phyloP scores from a whole-genome alignment of 1,140 invertebrate genomes.

The Drosophila orena region DNA sequence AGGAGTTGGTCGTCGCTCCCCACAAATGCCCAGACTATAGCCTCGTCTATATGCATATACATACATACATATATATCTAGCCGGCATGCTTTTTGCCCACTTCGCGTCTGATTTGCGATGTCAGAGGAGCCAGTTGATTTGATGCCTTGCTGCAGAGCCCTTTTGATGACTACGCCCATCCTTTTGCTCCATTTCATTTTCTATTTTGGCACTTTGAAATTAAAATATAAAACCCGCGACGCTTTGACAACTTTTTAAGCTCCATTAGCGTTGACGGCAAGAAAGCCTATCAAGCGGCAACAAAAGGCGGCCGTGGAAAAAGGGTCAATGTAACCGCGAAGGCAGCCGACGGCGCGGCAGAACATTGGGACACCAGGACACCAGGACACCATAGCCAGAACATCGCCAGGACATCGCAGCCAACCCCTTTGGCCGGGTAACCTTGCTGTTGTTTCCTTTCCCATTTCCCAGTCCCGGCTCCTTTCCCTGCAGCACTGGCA shows the following conservation, averaged over 20 bases:
- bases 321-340: slow-evolving; percentile 71
- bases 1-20: slow-evolving; percentile 23
- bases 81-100: slow-evolving; percentile 30
- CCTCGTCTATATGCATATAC: slow-evolving; percentile 10
- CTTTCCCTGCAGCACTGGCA: slow-evolving; percentile 25
- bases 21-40: slow-evolving; percentile 28
- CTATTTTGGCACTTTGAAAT: slow-evolving; percentile 78
- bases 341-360: slow-evolving; percentile 54
- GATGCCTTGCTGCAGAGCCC: slow-evolving; percentile 41
- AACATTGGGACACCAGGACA: slow-evolving; percentile 46
- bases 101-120: slow-evolving; percentile 71
- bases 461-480: slow-evolving; percentile 11
- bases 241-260: slow-evolving; percentile 83
- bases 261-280: slow-evolving; percentile 80
- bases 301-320: slow-evolving; percentile 52
- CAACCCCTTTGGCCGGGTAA: slow-evolving; percentile 43
- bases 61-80: background rate
- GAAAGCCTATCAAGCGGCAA: slow-evolving; percentile 65
- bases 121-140: slow-evolving; percentile 56
- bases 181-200: slow-evolving; percentile 69
- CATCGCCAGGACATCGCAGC: slow-evolving; percentile 36
- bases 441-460: slow-evolving; percentile 56
- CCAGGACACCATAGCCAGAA: slow-evolving; percentile 25
- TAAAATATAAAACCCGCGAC: slow-evolving; percentile 80
- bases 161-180: slow-evolving; percentile 24